phyloP scores from a whole-genome alignment of 2,797 vertebrate genomes.

The Gymnothorax javanicus region DNA sequence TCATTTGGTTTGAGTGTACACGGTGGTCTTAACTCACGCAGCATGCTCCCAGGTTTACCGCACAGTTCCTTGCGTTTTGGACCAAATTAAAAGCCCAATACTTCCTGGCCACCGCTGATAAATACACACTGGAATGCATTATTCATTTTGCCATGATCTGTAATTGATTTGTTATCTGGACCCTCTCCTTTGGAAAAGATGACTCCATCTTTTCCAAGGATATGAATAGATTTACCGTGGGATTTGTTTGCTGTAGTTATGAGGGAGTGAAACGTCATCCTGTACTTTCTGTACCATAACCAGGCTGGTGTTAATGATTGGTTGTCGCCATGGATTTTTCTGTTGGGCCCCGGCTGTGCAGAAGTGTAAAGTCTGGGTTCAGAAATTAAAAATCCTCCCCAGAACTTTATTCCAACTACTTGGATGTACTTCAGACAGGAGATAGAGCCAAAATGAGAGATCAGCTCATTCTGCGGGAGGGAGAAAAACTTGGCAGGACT shows the following conservation, averaged over 20 bases:
- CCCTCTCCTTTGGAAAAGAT: not conserved
- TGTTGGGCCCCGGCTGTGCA: not conserved
- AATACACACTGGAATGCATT: not conserved
- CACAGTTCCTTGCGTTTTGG: not conserved
- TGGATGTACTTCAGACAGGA: no score
- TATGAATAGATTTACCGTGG: no score
- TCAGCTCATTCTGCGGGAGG: no score
- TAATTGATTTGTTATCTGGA: constrained; percentile 4
- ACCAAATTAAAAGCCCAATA: not conserved
- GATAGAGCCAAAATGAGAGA: no score
- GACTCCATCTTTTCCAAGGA: not conserved
- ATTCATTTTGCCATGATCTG: not conserved
- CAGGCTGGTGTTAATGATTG: not conserved
- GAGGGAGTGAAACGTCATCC: not conserved
- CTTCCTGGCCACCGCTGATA: not conserved
- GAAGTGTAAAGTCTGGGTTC: not conserved
- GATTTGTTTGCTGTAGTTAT: not conserved
- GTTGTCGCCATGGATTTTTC: not conserved
- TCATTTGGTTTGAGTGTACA: not conserved
- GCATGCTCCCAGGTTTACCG: not conserved
- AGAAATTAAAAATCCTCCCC: no score
- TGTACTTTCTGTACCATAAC: not conserved
- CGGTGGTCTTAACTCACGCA: not conserved
- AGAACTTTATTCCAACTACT: no score
- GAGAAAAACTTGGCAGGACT: no score